phyloP scores from a whole-genome alignment of 92 coral and sea anemone genomes.

The Porites cylindrica region DNA sequence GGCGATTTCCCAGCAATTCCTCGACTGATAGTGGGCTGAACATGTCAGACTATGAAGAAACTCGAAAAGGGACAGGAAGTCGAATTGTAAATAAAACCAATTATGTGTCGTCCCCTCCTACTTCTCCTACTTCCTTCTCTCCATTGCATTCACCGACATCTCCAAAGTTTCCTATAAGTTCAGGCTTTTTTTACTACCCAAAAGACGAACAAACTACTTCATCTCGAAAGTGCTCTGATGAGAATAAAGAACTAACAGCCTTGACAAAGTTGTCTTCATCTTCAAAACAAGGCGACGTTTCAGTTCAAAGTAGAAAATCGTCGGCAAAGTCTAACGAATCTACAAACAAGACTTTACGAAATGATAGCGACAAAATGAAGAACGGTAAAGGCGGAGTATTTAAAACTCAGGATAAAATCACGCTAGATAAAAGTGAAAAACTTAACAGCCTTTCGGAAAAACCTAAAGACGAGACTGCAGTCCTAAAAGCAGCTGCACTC shows the following conservation, averaged over 20 bases:
- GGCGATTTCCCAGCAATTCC: conserved; percentile 49
- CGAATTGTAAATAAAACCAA: neutral
- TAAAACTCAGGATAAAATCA: conserved; percentile 10
- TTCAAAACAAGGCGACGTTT: neutral
- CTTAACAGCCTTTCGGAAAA: conserved; percentile 7
- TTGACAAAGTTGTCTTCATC: neutral
- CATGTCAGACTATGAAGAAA: conserved; percentile 40
- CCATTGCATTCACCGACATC: conserved; percentile 25
- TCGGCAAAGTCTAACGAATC: conserved; percentile 10
- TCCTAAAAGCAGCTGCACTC: neutral
- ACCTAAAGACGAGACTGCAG: neutral
- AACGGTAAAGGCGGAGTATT: conserved; percentile 3
- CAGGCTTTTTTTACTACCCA: conserved; percentile 37
- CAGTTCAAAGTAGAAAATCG: neutral
- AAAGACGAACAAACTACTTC: neutral
- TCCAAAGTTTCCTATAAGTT: conserved; percentile 32
- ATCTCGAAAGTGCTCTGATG: neutral
- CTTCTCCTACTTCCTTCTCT: neutral
- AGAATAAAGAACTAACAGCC: neutral
- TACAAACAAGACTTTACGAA: conserved; percentile 18
- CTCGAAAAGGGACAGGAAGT: neutral
- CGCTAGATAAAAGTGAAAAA: conserved; percentile 19
- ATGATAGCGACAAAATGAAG: conserved; percentile 8
- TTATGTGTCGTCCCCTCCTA: neutral
- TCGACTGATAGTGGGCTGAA: conserved; percentile 57